Percentiles rank a stretch among this genome's conserved stretches.
Evolutionary conservation across 2,113 vertebrate species (phyloP).

Genomic region (Ophthalmolycus amberensis): DNA sequence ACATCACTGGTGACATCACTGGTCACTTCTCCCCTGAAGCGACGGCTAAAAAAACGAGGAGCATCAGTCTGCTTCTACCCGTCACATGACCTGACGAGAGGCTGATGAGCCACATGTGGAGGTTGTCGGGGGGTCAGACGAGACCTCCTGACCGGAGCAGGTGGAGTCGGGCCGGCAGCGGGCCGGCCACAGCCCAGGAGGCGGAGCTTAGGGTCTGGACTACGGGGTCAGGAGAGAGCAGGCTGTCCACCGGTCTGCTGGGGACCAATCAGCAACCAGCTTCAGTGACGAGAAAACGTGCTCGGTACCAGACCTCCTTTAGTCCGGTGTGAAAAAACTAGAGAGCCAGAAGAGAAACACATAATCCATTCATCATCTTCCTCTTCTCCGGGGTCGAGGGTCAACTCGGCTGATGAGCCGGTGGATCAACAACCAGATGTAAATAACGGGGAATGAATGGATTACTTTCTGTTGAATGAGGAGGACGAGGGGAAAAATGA

Average conservation of each 20-base stretch:
- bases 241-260: background rate
- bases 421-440: too few relatives aligned
- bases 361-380: too few relatives aligned
- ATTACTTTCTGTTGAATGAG: too few relatives aligned
- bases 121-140: background rate
- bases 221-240: background rate
- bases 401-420: too few relatives aligned
- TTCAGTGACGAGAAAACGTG: background rate
- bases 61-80: background rate
- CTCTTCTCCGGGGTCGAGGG: too few relatives aligned
- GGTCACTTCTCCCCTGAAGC: background rate
- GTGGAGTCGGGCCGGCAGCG: background rate
- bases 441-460: too few relatives aligned
- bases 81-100: background rate
- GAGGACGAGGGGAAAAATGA: too few relatives aligned
- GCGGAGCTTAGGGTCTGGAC: background rate
- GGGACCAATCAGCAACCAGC: background rate
- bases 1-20: slow-evolving; percentile 42
- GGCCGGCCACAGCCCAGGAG: background rate
- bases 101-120: background rate
- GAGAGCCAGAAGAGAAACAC: too few relatives aligned
- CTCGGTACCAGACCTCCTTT: too few relatives aligned
- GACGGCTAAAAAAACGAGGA: background rate
- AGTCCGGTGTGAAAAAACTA: too few relatives aligned
- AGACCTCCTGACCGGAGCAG: background rate